Evolutionary conservation across 2,888 invertebrate species (phyloP).

Genomic region (Eupithecia inturbata): DNA sequence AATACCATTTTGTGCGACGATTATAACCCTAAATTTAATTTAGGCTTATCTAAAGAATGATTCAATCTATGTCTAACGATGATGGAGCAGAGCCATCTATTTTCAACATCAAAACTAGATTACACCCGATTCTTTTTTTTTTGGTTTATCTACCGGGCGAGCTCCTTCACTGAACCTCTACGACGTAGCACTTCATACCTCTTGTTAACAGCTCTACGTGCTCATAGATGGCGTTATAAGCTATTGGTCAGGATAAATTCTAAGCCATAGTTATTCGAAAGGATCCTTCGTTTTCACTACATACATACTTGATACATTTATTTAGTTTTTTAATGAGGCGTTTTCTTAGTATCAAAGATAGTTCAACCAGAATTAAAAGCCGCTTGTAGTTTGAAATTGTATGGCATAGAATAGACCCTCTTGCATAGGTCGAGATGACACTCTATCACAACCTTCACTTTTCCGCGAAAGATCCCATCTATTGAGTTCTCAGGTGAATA

Average conservation of each 20-base stretch:
- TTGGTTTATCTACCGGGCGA: not conserved
- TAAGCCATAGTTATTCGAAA: not conserved
- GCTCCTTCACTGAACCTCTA: not conserved
- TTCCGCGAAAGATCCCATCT: too few species aligned
- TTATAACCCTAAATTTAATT: too few species aligned
- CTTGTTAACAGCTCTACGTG: not conserved
- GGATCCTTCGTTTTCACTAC: not conserved
- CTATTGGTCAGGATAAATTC: not conserved
- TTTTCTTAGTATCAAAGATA: too few species aligned
- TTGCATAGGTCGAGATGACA: too few species aligned
- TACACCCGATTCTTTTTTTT: not conserved
- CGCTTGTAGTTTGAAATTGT: too few species aligned
- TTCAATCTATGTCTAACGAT: not conserved
- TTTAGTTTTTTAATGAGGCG: too few species aligned
- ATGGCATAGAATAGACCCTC: too few species aligned
- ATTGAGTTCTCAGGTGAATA: too few species aligned
- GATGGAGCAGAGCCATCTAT: not conserved
- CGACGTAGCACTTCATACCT: not conserved
- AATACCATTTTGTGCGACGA: too few species aligned
- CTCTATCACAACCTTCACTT: too few species aligned
- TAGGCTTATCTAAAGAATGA: not conserved
- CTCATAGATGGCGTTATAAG: not conserved
- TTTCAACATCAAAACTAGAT: not conserved
- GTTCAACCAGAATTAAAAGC: too few species aligned
- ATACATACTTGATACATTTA: not conserved